These are phyloP conservation scores for Leucophenga maculata DNA, from an alignment of 2,888 invertebrate genomes.

Conservation along the genomic window DNA sequence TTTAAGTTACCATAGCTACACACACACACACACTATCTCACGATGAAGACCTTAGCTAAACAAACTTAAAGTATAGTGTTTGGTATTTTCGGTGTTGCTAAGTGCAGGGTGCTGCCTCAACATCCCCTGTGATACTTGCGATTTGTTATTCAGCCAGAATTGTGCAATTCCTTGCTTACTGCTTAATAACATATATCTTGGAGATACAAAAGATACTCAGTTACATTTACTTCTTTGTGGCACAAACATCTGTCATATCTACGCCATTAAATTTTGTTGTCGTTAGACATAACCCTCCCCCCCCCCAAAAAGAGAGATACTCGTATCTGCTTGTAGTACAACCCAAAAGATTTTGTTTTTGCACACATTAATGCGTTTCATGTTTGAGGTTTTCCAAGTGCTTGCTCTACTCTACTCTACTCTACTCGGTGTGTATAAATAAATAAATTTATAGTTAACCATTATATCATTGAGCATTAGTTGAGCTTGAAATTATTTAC, in stretches of 20 bases:
- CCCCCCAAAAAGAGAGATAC: too few relatives aligned
- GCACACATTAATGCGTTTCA: too few relatives aligned
- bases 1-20: slow-evolving; percentile 6
- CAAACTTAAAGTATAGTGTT: slow-evolving; percentile 27
- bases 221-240: neutral
- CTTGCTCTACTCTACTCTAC: too few relatives aligned
- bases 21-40: neutral
- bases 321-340: too few relatives aligned
- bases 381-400: too few relatives aligned
- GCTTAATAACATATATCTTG: neutral
- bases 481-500: slow-evolving; percentile 22
- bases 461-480: slow-evolving; percentile 23
- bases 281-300: neutral
- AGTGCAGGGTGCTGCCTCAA: neutral
- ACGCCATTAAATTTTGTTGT: slow-evolving; percentile 28
- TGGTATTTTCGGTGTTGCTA: neutral
- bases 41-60: slow-evolving; percentile 3
- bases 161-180: neutral
- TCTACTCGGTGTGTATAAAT: too few relatives aligned
- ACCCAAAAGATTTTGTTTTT: too few relatives aligned
- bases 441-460: slow-evolving; percentile 15
- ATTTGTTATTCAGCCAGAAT: slow-evolving; percentile 16
- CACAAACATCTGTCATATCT: slow-evolving; percentile 26
- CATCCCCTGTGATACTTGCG: neutral
- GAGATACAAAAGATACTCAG: slow-evolving; percentile 6